These are phyloP conservation scores for Hypercompe scribonia DNA, from an alignment of 2,888 invertebrate species.

Conservation along the genomic window DNA sequence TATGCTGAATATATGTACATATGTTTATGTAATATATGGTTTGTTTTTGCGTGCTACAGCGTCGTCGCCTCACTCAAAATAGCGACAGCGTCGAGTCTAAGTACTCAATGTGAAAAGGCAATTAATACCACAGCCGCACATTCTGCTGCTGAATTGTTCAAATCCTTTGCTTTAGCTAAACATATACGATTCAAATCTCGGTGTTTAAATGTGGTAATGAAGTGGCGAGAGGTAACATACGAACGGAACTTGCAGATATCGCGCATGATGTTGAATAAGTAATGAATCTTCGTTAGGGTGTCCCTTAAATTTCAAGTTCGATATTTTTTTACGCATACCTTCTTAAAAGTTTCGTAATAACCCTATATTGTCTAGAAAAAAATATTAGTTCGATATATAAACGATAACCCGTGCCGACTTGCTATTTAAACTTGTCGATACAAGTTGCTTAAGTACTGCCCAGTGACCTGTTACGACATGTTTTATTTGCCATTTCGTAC, in stretches of 20 bases:
- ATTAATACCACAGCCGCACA: constrained; percentile 47
- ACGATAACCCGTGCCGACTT: no score
- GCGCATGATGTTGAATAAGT: constrained; percentile 77
- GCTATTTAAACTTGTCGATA: no score
- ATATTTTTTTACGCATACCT: no score
- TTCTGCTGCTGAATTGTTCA: constrained; percentile 48
- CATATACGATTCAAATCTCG: constrained; percentile 57
- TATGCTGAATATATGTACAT: constrained; percentile 2
- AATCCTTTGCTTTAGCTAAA: constrained; percentile 42
- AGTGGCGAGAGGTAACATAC: constrained; percentile 63
- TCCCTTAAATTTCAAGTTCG: no score
- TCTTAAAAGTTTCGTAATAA: no score
- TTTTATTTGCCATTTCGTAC: no score
- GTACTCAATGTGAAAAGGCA: constrained; percentile 49
- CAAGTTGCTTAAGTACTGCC: no score
- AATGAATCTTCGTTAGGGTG: no score
- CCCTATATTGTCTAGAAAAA: no score
- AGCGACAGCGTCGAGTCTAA: constrained; percentile 41
- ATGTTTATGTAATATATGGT: constrained; percentile 17
- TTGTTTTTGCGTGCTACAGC: constrained; percentile 45
- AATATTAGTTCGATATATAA: no score
- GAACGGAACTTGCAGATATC: constrained; percentile 58
- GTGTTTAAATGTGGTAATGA: constrained; percentile 76
- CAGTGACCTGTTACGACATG: no score
- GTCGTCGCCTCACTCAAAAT: constrained; percentile 50